Evolutionary conservation across 2,797 vertebrate genomes (phyloP).

Genomic region (Clarias pachynema): DNA sequence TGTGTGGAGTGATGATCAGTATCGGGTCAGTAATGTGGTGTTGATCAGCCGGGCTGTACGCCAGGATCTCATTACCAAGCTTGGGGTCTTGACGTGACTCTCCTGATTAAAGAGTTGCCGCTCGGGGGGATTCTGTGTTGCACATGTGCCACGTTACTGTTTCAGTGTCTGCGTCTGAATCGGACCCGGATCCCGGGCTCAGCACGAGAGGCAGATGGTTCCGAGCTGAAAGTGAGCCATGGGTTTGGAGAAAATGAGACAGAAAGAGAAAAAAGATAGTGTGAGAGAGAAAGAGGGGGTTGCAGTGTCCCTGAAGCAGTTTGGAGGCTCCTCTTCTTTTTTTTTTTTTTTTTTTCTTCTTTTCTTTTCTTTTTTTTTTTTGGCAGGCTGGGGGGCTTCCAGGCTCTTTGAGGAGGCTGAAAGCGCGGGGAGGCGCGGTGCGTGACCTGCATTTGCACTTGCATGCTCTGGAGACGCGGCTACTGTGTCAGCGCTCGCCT

Average conservation of each 20-base stretch:
- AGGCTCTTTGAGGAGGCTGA: slow-evolving; percentile 76
- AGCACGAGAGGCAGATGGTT: slow-evolving; percentile 48
- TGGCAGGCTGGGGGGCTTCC: slow-evolving; percentile 63
- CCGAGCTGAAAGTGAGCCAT: slow-evolving; percentile 41
- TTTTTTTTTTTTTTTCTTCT: not conserved
- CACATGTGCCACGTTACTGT: slow-evolving; percentile 68
- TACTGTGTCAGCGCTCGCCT: slow-evolving; percentile 77
- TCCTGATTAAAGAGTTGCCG: slow-evolving; percentile 77
- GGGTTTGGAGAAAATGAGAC: not conserved
- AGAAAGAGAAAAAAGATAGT: not conserved
- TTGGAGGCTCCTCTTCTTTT: slow-evolving; percentile 61
- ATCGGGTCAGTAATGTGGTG: slow-evolving; percentile 74
- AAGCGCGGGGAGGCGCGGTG: slow-evolving; percentile 76
- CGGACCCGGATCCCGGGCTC: slow-evolving; percentile 14
- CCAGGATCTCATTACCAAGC: slow-evolving; percentile 75
- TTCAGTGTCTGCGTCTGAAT: slow-evolving; percentile 16
- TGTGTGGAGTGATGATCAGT: slow-evolving; percentile 56
- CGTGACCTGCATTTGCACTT: slow-evolving; percentile 84
- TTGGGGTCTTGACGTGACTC: slow-evolving; percentile 70
- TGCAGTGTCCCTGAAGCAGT: slow-evolving; percentile 56
- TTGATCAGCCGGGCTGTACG: slow-evolving; percentile 71
- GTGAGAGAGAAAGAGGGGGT: not conserved
- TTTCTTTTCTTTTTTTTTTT: not conserved
- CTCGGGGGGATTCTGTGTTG: slow-evolving; percentile 65
- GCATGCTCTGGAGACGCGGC: slow-evolving; percentile 71